These are phyloP conservation scores for Lepidocolaptes lacrymiger DNA, from an alignment of 2,797 vertebrate genomes.

Conservation along the genomic window DNA sequence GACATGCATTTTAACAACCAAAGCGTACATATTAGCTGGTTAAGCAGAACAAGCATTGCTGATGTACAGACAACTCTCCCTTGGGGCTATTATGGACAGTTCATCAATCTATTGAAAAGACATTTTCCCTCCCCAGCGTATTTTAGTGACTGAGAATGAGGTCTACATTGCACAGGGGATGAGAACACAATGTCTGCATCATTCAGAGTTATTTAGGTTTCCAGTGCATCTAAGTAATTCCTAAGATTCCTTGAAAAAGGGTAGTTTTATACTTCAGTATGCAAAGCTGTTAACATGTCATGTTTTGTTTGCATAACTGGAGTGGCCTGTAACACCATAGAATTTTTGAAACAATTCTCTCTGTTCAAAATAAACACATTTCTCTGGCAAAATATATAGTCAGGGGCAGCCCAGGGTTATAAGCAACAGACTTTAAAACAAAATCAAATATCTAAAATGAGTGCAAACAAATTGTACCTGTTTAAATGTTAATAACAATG, in stretches of 20 bases:
- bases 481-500: background rate
- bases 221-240: background rate
- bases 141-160: background rate
- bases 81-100: background rate
- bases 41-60: background rate
- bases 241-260: background rate
- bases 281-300: background rate
- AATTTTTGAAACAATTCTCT: background rate
- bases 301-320: background rate
- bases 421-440: background rate
- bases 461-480: background rate
- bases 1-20: background rate
- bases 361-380: background rate
- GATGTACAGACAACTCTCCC: background rate
- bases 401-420: background rate
- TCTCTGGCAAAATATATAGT: background rate
- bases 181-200: background rate
- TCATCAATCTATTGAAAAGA: background rate
- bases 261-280: background rate
- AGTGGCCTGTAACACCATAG: background rate
- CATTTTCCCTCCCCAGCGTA: background rate
- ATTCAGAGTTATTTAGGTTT: background rate
- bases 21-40: background rate
- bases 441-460: background rate
- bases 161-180: background rate